Evolutionary conservation across 2,888 invertebrate genomes (phyloP).

Genomic region (Protula sp.): DNA sequence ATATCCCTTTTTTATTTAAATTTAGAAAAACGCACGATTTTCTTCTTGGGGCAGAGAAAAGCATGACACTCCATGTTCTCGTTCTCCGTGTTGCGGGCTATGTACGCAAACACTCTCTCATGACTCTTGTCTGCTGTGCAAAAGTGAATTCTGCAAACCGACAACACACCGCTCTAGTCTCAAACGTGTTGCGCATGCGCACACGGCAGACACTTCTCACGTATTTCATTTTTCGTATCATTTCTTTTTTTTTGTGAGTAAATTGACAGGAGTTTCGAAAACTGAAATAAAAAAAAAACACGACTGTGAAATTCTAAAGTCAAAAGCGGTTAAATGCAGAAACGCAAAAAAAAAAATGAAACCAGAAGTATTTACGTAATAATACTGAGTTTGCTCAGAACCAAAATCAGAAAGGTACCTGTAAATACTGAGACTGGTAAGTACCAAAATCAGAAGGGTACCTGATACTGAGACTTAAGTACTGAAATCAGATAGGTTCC

Average conservation of each 20-base stretch:
- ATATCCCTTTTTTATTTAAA: no score
- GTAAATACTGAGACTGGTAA: conserved; percentile 77
- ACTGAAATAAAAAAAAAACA: no score
- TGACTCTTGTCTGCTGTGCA: conserved; percentile 82
- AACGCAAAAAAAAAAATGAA: no score
- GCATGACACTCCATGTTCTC: conserved; percentile 82
- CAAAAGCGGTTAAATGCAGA: no score
- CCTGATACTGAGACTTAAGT: conserved; percentile 83
- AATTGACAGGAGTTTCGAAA: no score
- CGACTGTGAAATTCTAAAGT: no score
- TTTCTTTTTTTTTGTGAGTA: not conserved
- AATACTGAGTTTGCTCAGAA: conserved; percentile 73
- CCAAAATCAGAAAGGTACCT: no score
- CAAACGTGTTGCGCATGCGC: no score
- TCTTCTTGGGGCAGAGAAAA: conserved; percentile 75
- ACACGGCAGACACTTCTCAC: not conserved
- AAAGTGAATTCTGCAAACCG: conserved; percentile 83
- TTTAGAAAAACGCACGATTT: conserved; percentile 59
- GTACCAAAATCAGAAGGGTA: no score
- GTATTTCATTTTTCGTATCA: not conserved
- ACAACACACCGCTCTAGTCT: no score
- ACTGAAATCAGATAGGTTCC: no score
- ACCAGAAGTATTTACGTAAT: conserved; percentile 69
- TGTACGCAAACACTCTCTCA: conserved; percentile 80
- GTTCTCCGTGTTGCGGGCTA: conserved; percentile 63